phyloP scores from a whole-genome alignment of 53 echinoderm and acorn worm genomes.

The Henricia sp. region DNA sequence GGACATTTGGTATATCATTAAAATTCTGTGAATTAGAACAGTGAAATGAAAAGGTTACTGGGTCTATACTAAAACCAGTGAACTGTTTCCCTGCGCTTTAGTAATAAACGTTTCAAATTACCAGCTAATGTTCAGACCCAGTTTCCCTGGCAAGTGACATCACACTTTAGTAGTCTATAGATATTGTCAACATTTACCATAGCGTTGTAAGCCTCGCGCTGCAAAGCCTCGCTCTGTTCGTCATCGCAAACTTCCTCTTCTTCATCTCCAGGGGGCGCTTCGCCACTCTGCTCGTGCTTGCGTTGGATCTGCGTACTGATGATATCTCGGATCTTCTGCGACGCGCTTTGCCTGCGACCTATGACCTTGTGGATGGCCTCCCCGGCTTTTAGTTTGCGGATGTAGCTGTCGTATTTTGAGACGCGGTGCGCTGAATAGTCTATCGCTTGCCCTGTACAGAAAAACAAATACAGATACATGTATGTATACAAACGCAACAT shows the following conservation, averaged over 20 bases:
- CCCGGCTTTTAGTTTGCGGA: constrained; percentile 93
- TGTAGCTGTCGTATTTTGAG: constrained; percentile 99
- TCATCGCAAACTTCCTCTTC: constrained; percentile 8
- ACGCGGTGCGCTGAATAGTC: constrained; percentile 90
- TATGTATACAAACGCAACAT: not conserved
- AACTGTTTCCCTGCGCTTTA: too few species aligned
- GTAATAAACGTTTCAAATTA: too few species aligned
- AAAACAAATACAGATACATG: not conserved
- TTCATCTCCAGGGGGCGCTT: not conserved
- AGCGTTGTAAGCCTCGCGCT: constrained; percentile 33
- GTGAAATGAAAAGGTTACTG: too few species aligned
- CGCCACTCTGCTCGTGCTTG: constrained; percentile 66
- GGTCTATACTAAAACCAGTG: too few species aligned
- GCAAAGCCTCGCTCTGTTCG: constrained; percentile 10
- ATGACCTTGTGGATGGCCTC: constrained; percentile 95
- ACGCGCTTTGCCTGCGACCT: constrained; percentile 79
- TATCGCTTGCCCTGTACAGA: constrained; percentile 80
- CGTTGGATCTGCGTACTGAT: constrained; percentile 83
- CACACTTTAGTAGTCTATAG: too few species aligned
- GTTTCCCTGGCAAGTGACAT: too few species aligned
- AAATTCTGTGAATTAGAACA: too few species aligned
- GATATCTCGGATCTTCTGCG: constrained; percentile 86
- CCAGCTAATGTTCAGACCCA: too few species aligned
- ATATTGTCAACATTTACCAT: constrained; percentile 41
- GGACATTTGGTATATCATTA: too few species aligned